Base-by-base conservation (phyloP, 2,797 vertebrate species). In the Limosa lapponica region DNA sequence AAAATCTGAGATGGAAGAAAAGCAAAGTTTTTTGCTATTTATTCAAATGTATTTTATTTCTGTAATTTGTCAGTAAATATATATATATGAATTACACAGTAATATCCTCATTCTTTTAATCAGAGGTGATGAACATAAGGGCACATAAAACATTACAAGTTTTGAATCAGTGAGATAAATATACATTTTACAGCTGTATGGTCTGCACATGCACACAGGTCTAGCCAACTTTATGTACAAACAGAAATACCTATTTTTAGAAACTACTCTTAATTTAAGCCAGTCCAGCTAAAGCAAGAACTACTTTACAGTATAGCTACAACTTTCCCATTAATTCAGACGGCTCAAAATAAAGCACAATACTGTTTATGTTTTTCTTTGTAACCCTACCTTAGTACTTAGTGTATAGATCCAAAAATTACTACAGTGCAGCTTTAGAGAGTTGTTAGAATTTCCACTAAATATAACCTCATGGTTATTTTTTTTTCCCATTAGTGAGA, bases 221-320 rank as follows among this genome's bases (percentile, higher is more conserved):
- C 74, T 52, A 55, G 16, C 30, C 74, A 92, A 74, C 46, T 69
- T 87, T 77, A 65, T 13, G 48, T 73, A 71, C 59, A 54, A 95
- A 92, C 16, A 91, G 89, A 95, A 95, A 87, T 3, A 73, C 8
- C n/a, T 92, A 87, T 87, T 96, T 94, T 96, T 92, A 92, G 94
- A 84, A 89, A 78, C 17, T 7, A 37, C 19, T 6, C 81, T 66
- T 87, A 91, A 89, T 93, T 82, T 58, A 87, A 89, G 88, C 55
- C 91, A 94, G 65, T n/a, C 1, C 5, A 69, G 37, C 70, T 71
- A 73, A 80, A 77, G 59, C 20, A 43, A 89, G 67, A 48, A 8
- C 32, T 36, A 8, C 55, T 86, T 75, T 34, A 25, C 15, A 20
- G 52, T 48, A 3, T 30, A 70, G 8, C 52, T 89, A 55, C 67